Evolutionary conservation across 2,797 vertebrate genomes (phyloP).

Genomic region (Geotrypetes seraphini): DNA sequence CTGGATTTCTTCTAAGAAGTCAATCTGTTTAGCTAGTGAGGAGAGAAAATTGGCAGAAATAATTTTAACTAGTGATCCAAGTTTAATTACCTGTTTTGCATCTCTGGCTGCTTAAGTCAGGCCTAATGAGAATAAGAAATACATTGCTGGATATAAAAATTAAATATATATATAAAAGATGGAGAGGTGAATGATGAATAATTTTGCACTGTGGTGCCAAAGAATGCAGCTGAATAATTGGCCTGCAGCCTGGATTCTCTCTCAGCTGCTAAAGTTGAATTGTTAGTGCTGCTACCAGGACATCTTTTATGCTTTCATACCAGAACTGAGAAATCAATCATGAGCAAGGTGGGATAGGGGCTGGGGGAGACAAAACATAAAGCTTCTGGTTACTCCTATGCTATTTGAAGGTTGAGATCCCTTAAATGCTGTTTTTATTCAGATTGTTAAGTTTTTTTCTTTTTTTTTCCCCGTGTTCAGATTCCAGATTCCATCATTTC

Average conservation of each 20-base stretch:
- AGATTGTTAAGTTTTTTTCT: constrained; percentile 1
- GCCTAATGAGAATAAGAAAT: no score
- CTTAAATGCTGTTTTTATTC: background rate
- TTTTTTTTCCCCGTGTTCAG: constrained; percentile 47
- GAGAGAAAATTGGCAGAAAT: background rate
- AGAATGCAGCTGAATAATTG: no score
- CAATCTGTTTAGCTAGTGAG: no score
- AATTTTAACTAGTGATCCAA: background rate
- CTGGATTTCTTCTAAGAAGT: no score
- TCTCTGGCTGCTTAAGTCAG: no score
- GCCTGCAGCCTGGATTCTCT: no score
- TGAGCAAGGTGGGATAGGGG: constrained; percentile 1
- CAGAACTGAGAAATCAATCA: background rate
- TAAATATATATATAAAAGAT: no score
- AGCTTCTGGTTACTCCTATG: background rate
- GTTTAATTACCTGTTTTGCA: background rate
- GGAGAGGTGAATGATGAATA: no score
- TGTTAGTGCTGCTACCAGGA: no score
- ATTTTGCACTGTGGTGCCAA: no score
- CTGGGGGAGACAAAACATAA: background rate
- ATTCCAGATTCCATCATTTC: constrained; percentile 98
- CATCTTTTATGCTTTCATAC: background rate
- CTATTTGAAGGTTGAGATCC: background rate
- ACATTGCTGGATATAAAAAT: no score
- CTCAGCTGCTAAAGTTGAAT: no score